Evolutionary conservation across 1,140 invertebrate species (phyloP), one percentile per base, ranked within the genome.

Genomic region (Belonocnema kinseyi): DNA sequence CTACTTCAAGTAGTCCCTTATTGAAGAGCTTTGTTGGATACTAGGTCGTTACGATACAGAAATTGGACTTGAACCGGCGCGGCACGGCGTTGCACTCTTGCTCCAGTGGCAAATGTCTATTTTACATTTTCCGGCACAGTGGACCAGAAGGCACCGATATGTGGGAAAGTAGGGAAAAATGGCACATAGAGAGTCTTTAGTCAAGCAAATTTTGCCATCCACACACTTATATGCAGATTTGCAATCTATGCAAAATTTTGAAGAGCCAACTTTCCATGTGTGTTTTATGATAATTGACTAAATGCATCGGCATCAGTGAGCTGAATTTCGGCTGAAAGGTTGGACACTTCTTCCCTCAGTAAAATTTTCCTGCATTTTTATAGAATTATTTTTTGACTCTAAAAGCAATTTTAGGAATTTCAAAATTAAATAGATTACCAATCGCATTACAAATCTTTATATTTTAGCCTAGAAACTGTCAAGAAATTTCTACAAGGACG

Each of bases 21-120:
- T 82, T 82, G 80, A 80, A 83, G 77, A 83, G 79, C 78, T 80
- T 77, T 79, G 77, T 76, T 54, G 75, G 76, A 80, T 82, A 77
- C 76, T 80, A 73, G 77, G 78, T 78, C 77, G 81, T 83, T 83
- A 71, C 77, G 79, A 81, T 81, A 83, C 76, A 80, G 76, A 81
- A 79, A 83, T 83, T 83, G 82, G 77, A 81, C 61, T 66, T 40
- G 33, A 66, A 66, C 26, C 21, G n/a, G 10, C 5, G 53, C 12
- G 3, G 58, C 56, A 14, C 12, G 61, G 61, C 76, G 72, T 72
- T 77, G 74, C 79, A 83, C 77, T 83, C 79, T 81, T 79, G 79
- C 72, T 72, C 72, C 54, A 70, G 80, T 78, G 70, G 80, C 61
- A 75, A 83, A 77, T 78, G 79, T 79, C 79, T 83, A 78, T 83